Evolutionary conservation across 2,797 vertebrate genomes (phyloP).

Genomic region (Poeciliopsis infans): DNA sequence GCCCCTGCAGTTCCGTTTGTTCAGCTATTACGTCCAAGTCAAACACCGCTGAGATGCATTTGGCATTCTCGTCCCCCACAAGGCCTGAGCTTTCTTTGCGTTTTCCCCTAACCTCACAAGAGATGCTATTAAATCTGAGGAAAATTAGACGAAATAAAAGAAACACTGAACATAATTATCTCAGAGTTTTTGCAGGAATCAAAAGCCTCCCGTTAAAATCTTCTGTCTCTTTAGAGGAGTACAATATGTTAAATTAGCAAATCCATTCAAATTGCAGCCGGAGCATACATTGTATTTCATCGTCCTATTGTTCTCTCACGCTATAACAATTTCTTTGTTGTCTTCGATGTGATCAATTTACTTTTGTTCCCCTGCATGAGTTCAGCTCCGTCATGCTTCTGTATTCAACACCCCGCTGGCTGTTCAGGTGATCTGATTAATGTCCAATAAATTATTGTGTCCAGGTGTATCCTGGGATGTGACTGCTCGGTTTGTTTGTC

Average conservation of each 20-base stretch:
- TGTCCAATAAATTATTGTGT: constrained; percentile 45
- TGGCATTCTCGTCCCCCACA: constrained; percentile 30
- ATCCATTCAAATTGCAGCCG: constrained; percentile 14
- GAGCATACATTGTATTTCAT: constrained; percentile 9
- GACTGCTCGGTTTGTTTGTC: constrained; percentile 49
- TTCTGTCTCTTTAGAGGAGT: constrained; percentile 11
- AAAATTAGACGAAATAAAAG: constrained; percentile 28
- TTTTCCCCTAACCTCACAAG: background rate
- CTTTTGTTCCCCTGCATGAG: constrained; percentile 4
- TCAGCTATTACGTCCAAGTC: constrained; percentile 52
- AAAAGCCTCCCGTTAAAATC: constrained; percentile 12
- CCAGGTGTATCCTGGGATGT: constrained; percentile 46
- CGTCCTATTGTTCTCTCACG: constrained; percentile 7
- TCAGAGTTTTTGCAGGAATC: constrained; percentile 10
- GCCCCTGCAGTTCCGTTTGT: constrained; percentile 46
- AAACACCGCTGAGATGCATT: constrained; percentile 30
- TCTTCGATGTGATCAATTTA: constrained; percentile 4
- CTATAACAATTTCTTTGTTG: constrained; percentile 12
- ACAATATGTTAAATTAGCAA: constrained; percentile 14
- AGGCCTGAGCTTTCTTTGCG: constrained; percentile 11
- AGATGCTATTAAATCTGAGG: constrained; percentile 23
- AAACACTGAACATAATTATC: constrained; percentile 10
- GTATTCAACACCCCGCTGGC: constrained; percentile 28
- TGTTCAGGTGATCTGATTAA: constrained; percentile 46
- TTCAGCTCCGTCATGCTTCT: constrained; percentile 26